phyloP scores from a whole-genome alignment of 1,140 invertebrate species.

The Ceratosolen solmsi region DNA sequence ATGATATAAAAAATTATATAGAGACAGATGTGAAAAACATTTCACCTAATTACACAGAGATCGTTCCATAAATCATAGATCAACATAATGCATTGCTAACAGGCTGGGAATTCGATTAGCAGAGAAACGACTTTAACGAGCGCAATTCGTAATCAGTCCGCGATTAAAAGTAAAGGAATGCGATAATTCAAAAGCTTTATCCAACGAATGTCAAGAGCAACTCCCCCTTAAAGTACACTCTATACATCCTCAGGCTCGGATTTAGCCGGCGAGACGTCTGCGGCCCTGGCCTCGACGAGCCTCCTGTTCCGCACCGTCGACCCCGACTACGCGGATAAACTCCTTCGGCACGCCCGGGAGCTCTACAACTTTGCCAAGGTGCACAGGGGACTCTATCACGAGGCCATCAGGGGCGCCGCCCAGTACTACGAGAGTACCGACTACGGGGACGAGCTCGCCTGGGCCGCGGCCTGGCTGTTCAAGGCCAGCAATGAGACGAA shows the following conservation, averaged over 20 bases:
- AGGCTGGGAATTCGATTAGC: too few species aligned
- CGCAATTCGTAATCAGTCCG: too few species aligned
- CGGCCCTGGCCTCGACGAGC: conserved; percentile 75
- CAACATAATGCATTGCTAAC: too few species aligned
- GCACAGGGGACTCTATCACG: conserved; percentile 76
- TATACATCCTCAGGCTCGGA: conserved; percentile 76
- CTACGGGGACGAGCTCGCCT: conserved; percentile 78
- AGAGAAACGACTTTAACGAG: too few species aligned
- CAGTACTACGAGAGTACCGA: conserved; percentile 76
- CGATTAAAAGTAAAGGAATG: too few species aligned
- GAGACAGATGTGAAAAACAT: too few species aligned
- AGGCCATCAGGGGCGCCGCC: conserved; percentile 74
- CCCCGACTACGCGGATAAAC: conserved; percentile 70
- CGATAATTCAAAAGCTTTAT: too few species aligned
- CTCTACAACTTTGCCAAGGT: conserved; percentile 77
- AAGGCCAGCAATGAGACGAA: conserved; percentile 74
- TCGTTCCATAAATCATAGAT: too few species aligned
- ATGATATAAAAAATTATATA: too few species aligned
- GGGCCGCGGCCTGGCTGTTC: conserved; percentile 79
- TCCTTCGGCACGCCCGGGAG: conserved; percentile 74
- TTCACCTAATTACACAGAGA: too few species aligned
- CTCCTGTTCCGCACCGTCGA: conserved; percentile 74
- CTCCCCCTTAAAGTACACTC: too few species aligned
- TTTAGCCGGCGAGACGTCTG: conserved; percentile 77
- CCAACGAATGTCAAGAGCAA: too few species aligned